These are phyloP conservation scores for Ditylenchus dipsaci DNA, from an alignment of 1,140 invertebrate species.

Conservation along the genomic window DNA sequence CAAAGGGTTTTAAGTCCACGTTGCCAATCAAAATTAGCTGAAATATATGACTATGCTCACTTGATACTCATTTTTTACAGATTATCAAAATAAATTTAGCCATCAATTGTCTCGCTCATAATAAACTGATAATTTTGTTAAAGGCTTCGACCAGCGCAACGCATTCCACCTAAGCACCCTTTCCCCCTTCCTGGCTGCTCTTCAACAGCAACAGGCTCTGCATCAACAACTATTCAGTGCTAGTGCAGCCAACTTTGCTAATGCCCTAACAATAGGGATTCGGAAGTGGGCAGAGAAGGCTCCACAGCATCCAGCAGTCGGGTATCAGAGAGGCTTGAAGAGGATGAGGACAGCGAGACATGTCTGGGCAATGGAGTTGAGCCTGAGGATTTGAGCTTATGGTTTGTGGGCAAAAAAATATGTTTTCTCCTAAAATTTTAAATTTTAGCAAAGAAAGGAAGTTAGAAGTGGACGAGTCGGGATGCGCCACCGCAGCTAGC, in stretches of 20 bases:
- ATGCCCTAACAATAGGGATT: neutral
- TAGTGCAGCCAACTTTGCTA: neutral
- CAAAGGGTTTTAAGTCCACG: no score
- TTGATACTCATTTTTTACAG: no score
- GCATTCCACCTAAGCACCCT: slow-evolving; percentile 27
- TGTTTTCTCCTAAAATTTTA: no score
- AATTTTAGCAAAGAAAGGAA: slow-evolving; percentile 1
- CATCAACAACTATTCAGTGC: slow-evolving; percentile 13
- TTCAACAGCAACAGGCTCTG: slow-evolving; percentile 19
- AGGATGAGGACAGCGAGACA: slow-evolving; percentile 1
- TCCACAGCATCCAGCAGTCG: slow-evolving; percentile 8
- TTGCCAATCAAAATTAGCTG: no score
- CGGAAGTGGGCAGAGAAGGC: neutral
- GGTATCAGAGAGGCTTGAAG: neutral
- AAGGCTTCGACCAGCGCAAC: slow-evolving; percentile 18
- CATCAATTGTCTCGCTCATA: no score
- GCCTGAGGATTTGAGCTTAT: slow-evolving; percentile 23
- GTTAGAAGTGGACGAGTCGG: slow-evolving; percentile 3
- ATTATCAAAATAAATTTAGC: no score
- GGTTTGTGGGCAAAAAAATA: slow-evolving; percentile 1
- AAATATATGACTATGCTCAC: no score
- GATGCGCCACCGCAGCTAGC: slow-evolving; percentile 13
- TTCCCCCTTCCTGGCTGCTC: slow-evolving; percentile 22
- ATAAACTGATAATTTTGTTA: no score
- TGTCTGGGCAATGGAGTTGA: neutral